A percentile compares a stretch with the other conserved stretches of the same genome.
These are phyloP conservation scores for Streptopelia turtur DNA, from an alignment of 2,797 vertebrate genomes.

Conservation along the genomic window DNA sequence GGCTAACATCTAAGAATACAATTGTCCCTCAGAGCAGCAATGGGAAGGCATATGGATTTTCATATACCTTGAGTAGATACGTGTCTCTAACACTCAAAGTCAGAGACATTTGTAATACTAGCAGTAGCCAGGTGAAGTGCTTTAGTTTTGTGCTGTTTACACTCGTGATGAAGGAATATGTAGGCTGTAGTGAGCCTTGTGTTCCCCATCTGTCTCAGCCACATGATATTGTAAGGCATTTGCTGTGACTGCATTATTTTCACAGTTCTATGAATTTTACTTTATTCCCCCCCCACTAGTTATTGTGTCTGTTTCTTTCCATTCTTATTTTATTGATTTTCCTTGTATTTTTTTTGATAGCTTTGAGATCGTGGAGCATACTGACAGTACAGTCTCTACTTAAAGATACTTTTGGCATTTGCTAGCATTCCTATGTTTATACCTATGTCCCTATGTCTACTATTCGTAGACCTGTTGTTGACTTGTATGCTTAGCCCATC, in stretches of 20 bases:
- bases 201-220: neutral
- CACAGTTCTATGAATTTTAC: neutral
- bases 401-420: neutral
- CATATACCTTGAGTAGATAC: neutral
- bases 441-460: too few relatives aligned
- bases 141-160: neutral
- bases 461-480: neutral
- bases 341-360: neutral
- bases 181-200: neutral
- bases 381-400: neutral
- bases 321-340: neutral
- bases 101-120: neutral
- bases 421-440: neutral
- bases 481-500: neutral
- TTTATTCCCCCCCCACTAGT: neutral
- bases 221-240: neutral
- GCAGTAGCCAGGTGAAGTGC: neutral
- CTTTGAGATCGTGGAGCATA: neutral
- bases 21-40: neutral
- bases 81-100: neutral
- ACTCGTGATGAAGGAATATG: neutral
- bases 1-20: neutral
- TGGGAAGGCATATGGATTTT: neutral
- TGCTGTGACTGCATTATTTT: neutral
- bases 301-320: neutral